Evolutionary conservation across 2,797 vertebrate species (phyloP).

Genomic region (Synaphobranchus kaupii): DNA sequence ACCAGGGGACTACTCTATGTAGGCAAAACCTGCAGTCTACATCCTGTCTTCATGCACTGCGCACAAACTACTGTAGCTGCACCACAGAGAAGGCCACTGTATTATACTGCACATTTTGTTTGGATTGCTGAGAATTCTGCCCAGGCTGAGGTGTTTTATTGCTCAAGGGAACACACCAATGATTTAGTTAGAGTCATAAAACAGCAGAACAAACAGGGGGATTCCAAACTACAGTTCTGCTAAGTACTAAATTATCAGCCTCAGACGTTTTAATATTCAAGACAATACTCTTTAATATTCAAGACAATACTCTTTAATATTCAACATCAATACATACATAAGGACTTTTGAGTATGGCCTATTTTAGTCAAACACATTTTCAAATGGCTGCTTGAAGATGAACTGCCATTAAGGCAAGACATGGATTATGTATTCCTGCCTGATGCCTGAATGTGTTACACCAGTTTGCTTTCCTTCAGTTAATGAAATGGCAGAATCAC

Average conservation of each 20-base stretch:
- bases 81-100: neutral
- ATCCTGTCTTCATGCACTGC: neutral
- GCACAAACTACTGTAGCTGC: neutral
- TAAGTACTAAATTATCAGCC: neutral
- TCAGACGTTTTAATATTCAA: too few species aligned
- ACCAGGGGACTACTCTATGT: neutral
- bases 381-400: neutral
- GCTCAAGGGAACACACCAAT: neutral
- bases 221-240: neutral
- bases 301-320: neutral
- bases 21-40: neutral
- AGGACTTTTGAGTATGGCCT: neutral
- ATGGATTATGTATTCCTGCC: neutral
- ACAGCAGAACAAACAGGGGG: neutral
- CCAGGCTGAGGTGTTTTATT: neutral
- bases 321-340: neutral
- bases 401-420: neutral
- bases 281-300: neutral
- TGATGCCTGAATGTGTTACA: neutral
- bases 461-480: neutral
- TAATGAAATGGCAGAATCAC: neutral
- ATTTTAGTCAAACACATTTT: neutral
- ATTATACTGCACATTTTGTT: neutral
- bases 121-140: neutral
- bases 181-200: neutral